phyloP scores from a whole-genome alignment of 2,113 vertebrate species.

The Oplegnathus fasciatus region DNA sequence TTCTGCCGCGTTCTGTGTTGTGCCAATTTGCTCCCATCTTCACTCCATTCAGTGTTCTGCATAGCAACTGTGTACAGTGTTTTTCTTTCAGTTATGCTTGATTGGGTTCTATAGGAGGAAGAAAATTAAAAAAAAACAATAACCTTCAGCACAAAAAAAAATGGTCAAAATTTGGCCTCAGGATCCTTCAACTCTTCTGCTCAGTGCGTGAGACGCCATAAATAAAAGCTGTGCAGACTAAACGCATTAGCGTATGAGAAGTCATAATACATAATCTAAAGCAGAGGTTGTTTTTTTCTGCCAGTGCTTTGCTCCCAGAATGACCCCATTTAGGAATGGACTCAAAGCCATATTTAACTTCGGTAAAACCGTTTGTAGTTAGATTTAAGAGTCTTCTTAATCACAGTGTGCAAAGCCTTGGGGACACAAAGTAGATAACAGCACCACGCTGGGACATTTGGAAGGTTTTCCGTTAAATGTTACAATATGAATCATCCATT shows the following conservation, averaged over 20 bases:
- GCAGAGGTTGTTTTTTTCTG: slow-evolving; percentile 13
- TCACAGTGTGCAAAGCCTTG: slow-evolving; percentile 46
- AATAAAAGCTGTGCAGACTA: slow-evolving; percentile 26
- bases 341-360: slow-evolving; percentile 56
- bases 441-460: slow-evolving; percentile 7
- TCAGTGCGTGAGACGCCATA: slow-evolving; percentile 7
- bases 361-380: slow-evolving; percentile 29
- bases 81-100: not conserved
- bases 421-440: slow-evolving; percentile 54
- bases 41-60: not conserved
- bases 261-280: slow-evolving; percentile 49
- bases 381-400: slow-evolving; percentile 57
- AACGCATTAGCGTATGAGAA: slow-evolving; percentile 26
- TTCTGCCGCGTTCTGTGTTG: not conserved
- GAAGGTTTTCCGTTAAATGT: slow-evolving; percentile 45
- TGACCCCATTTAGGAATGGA: slow-evolving; percentile 55
- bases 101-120: not conserved
- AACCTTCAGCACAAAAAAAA: not conserved
- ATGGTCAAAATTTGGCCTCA: slow-evolving; percentile 19
- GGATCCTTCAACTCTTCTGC: slow-evolving; percentile 23
- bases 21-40: not conserved
- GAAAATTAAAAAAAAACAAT: not conserved
- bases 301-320: slow-evolving; percentile 21
- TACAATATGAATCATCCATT: slow-evolving; percentile 58
- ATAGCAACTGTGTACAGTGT: not conserved